These are phyloP conservation scores for Taurulus bubalis DNA, from an alignment of 2,113 vertebrate genomes.

Conservation along the genomic window DNA sequence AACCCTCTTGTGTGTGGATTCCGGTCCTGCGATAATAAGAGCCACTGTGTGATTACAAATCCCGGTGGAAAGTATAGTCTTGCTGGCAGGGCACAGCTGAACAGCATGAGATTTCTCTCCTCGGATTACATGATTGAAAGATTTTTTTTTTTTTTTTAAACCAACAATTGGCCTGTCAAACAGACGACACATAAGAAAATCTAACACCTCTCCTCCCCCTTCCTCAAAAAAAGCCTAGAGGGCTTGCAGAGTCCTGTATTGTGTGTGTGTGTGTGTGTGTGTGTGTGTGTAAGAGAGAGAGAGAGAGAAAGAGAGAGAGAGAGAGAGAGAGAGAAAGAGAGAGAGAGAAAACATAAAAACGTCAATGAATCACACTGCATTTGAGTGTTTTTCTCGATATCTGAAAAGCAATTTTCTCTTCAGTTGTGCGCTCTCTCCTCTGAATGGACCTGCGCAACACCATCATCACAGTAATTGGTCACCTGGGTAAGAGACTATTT, in stretches of 20 bases:
- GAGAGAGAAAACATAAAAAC: not conserved
- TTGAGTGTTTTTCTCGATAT: constrained; percentile 22
- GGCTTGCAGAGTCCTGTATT: not conserved
- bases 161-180: constrained; percentile 22
- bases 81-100: not conserved
- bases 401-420: constrained; percentile 26
- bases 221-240: constrained; percentile 7
- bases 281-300: no score
- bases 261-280: no score
- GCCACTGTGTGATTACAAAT: constrained; percentile 10
- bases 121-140: constrained; percentile 23
- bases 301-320: not conserved
- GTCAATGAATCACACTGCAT: constrained; percentile 33
- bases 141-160: constrained; percentile 9
- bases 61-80: not conserved
- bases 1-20: constrained; percentile 9
- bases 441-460: constrained; percentile 13
- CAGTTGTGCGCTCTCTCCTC: not conserved
- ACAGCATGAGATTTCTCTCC: not conserved
- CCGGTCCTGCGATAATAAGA: not conserved
- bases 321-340: not conserved
- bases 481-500: constrained; percentile 17
- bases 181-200: constrained; percentile 18
- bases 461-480: constrained; percentile 39
- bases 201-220: not conserved